phyloP scores from a whole-genome alignment of 2,113 vertebrate genomes.

The Tapirus terrestris region DNA sequence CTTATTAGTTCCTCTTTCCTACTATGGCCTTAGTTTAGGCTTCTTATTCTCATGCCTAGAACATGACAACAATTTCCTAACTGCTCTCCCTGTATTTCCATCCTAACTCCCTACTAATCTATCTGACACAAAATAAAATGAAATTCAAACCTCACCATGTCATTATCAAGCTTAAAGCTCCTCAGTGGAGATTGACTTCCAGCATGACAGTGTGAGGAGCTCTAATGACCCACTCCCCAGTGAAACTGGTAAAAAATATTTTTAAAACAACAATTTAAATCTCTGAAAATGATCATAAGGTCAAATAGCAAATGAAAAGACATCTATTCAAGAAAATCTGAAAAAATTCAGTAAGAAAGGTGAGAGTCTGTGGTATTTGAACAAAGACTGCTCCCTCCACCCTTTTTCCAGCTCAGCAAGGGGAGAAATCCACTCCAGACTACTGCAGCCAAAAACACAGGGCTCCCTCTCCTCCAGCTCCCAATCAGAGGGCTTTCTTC shows the following conservation, averaged over 20 bases:
- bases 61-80: background rate
- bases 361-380: background rate
- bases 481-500: background rate
- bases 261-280: conserved; percentile 1
- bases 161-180: conserved; percentile 30
- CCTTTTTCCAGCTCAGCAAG: background rate
- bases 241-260: background rate
- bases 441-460: background rate
- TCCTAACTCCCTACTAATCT: background rate
- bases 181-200: background rate
- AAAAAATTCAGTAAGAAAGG: background rate
- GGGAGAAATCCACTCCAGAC: background rate
- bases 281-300: background rate
- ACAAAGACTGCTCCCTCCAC: background rate
- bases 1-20: background rate
- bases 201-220: background rate
- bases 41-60: background rate
- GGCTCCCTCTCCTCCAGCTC: background rate
- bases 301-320: background rate
- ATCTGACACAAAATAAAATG: background rate
- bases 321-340: conserved; percentile 4
- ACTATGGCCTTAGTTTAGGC: background rate
- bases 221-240: background rate
- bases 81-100: background rate
- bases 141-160: conserved; percentile 1